phyloP scores from a whole-genome alignment of 2,797 vertebrate species.

The Vireo griseus region DNA sequence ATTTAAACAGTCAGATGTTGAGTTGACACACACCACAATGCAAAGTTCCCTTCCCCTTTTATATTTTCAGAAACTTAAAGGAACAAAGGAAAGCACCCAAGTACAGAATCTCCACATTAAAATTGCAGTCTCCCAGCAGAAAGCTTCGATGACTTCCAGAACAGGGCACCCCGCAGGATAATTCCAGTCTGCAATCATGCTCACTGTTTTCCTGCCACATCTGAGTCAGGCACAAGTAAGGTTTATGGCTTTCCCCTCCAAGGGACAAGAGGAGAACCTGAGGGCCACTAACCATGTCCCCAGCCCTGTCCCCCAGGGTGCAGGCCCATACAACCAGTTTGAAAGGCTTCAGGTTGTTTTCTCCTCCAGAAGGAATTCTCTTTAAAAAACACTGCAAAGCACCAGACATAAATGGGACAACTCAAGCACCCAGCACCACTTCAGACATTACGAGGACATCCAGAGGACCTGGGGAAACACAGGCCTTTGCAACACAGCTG shows the following conservation, averaged over 20 bases:
- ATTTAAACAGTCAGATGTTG: conserved; percentile 1
- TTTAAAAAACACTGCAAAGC: background rate
- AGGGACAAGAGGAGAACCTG: background rate
- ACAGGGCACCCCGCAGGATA: background rate
- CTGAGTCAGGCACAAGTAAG: background rate
- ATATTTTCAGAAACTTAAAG: background rate
- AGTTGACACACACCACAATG: background rate
- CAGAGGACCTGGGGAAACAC: background rate
- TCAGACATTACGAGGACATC: background rate
- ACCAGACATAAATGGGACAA: background rate
- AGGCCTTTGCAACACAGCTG: background rate
- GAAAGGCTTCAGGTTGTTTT: background rate
- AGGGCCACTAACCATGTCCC: background rate
- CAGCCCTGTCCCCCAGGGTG: background rate
- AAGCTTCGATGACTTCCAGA: background rate
- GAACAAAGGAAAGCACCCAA: conserved; percentile 10
- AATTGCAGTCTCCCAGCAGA: background rate
- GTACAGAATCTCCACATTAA: background rate
- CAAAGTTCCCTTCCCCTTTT: background rate
- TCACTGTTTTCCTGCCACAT: background rate
- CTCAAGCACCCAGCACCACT: background rate
- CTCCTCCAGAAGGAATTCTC: background rate
- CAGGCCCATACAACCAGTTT: background rate
- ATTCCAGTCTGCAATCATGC: background rate
- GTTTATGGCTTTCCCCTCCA: background rate